Percentiles rank a stretch among this genome's conserved stretches.
Evolutionary conservation across 2,888 invertebrate genomes (phyloP).

Genomic region (Hydrotaea cyrtoneurina): DNA sequence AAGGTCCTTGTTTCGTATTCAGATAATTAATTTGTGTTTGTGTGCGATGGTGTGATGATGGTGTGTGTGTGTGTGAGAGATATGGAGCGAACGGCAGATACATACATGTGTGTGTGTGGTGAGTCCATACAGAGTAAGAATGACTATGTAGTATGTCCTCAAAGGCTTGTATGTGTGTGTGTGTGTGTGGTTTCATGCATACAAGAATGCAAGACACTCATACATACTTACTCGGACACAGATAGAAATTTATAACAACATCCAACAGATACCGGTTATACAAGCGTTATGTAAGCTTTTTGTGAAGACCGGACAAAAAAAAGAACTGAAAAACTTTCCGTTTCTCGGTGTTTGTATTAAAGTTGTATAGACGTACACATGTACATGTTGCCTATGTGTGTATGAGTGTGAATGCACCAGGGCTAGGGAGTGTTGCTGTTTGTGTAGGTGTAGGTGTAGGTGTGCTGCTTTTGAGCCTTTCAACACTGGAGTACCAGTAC

Average conservation of each 20-base stretch:
- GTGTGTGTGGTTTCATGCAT: conserved; percentile 20
- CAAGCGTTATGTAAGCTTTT: conserved; percentile 47
- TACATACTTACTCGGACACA: not conserved
- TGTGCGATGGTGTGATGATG: conserved; percentile 18
- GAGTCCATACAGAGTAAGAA: not conserved
- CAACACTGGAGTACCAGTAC: conserved; percentile 37
- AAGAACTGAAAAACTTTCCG: conserved; percentile 32
- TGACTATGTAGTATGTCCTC: not conserved
- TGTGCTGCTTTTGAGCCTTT: conserved; percentile 42
- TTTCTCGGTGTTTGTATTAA: conserved; percentile 22
- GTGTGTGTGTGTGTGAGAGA: not conserved
- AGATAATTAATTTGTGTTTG: conserved; percentile 68
- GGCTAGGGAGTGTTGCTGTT: not conserved
- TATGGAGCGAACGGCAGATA: not conserved
- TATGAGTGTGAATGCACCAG: not conserved
- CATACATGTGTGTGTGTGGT: not conserved
- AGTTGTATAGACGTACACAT: conserved; percentile 18
- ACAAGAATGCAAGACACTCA: conserved; percentile 45
- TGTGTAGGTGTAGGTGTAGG: conserved; percentile 44
- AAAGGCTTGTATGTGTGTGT: not conserved
- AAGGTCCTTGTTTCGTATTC: conserved; percentile 69
- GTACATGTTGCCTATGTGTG: not conserved
- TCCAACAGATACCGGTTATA: conserved; percentile 45
- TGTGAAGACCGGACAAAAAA: not conserved
- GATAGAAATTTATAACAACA: conserved; percentile 47